A percentile compares a stretch with the other conserved stretches of the same genome.
These are phyloP conservation scores for Trichogramma pretiosum DNA, from an alignment of 1,140 invertebrate species.

Conservation along the genomic window DNA sequence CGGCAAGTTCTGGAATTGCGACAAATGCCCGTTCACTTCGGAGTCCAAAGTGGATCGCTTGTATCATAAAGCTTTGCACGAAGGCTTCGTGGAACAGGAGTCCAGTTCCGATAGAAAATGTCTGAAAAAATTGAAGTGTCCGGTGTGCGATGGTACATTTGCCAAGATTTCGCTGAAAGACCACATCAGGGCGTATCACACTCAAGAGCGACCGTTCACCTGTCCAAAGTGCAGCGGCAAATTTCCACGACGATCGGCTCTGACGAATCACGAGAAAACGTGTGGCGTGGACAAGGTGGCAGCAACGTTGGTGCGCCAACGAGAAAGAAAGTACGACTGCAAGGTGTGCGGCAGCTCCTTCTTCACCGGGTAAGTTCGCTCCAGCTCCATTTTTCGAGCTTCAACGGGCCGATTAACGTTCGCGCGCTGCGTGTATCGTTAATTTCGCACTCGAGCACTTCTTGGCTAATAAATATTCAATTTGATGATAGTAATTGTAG, in stretches of 20 bases:
- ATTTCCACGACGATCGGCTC: constrained; percentile 58
- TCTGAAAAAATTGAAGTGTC: constrained; percentile 52
- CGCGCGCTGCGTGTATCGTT: no score
- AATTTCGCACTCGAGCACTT: no score
- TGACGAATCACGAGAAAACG: constrained; percentile 33
- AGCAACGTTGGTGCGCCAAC: constrained; percentile 6
- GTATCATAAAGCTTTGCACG: constrained; percentile 57
- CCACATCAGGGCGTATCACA: constrained; percentile 65
- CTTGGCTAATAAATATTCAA: no score
- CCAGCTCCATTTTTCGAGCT: constrained; percentile 5
- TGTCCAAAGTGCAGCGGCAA: constrained; percentile 52
- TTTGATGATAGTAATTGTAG: no score
- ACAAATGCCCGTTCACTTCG: constrained; percentile 41
- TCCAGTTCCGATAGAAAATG: constrained; percentile 28
- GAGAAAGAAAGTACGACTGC: constrained; percentile 43
- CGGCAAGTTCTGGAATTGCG: constrained; percentile 34
- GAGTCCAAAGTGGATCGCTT: constrained; percentile 51
- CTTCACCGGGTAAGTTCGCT: constrained; percentile 53
- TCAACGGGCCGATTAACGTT: constrained; percentile 5
- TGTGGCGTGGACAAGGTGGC: constrained; percentile 20
- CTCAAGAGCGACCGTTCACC: constrained; percentile 66
- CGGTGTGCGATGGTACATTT: constrained; percentile 60
- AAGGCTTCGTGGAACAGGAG: constrained; percentile 32
- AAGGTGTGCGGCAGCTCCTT: constrained; percentile 53
- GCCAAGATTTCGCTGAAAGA: constrained; percentile 57